phyloP scores from a whole-genome alignment of 2,888 invertebrate genomes.

The Diploptera punctata region DNA sequence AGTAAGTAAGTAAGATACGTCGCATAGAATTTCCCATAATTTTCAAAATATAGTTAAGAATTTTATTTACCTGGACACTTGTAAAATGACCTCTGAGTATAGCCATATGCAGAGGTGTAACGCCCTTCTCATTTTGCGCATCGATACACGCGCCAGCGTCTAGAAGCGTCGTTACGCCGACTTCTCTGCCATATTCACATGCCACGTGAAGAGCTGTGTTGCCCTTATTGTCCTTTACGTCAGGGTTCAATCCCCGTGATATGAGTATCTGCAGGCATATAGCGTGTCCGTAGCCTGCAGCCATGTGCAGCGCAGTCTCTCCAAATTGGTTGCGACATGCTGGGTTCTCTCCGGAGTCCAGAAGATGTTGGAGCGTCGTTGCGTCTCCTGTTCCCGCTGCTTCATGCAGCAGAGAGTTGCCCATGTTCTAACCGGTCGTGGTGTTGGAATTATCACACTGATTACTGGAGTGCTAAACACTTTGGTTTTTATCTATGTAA shows the following conservation, averaged over 20 bases:
- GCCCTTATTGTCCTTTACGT: background rate
- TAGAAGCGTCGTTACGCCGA: background rate
- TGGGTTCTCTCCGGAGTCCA: background rate
- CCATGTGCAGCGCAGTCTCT: background rate
- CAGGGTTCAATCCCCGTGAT: background rate
- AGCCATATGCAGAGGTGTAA: background rate
- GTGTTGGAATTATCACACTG: background rate
- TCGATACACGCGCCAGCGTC: conserved; percentile 6
- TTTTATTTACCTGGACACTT: background rate
- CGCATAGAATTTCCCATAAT: too few species aligned
- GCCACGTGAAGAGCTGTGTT: conserved; percentile 16
- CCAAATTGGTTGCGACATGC: background rate
- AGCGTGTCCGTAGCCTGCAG: conserved; percentile 1
- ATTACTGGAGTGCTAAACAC: background rate
- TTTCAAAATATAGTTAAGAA: too few species aligned
- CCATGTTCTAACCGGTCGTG: background rate
- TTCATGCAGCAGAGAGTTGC: conserved; percentile 2
- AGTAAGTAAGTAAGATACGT: too few species aligned
- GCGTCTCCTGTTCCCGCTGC: background rate
- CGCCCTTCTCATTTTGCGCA: background rate
- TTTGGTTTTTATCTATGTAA: background rate
- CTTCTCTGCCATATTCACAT: background rate
- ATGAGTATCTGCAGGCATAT: background rate
- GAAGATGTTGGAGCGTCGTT: background rate
- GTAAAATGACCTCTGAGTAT: background rate